Percentiles rank a stretch among this genome's conserved stretches.
Evolutionary conservation across 2,113 vertebrate species (phyloP).

Genomic region (Oenanthe melanoleuca): DNA sequence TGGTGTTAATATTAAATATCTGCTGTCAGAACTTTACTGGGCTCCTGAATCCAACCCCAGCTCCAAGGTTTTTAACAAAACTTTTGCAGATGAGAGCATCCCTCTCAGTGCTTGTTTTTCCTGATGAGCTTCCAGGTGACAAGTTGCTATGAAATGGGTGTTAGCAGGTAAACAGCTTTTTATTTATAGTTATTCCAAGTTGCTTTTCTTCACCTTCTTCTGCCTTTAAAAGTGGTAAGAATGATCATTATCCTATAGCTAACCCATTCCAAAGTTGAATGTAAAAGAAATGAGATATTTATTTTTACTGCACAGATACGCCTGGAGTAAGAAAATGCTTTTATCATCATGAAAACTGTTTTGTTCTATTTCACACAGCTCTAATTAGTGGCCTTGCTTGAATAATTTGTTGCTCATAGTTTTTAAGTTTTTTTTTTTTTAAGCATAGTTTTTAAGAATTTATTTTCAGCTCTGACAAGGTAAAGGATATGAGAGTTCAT

Average conservation of each 20-base stretch:
- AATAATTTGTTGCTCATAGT: neutral
- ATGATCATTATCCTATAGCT: neutral
- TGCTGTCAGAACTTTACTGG: neutral
- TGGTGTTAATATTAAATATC: neutral
- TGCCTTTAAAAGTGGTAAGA: neutral
- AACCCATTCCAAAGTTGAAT: neutral
- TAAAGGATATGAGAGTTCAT: neutral
- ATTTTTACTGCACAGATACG: neutral
- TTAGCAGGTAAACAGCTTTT: neutral
- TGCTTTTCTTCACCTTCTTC: neutral
- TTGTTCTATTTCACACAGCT: neutral
- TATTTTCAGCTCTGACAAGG: neutral
- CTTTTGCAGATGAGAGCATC: neutral
- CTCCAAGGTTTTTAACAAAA: neutral
- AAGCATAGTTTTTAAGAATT: neutral
- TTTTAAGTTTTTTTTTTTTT: too few relatives aligned
- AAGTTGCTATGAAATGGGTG: neutral
- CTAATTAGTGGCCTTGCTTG: neutral
- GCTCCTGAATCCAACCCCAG: neutral
- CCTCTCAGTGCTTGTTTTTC: conserved; percentile 28
- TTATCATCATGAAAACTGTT: neutral
- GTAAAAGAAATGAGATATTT: neutral
- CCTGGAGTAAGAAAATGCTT: neutral
- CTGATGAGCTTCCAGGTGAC: neutral
- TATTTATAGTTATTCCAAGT: neutral